Conservation (phyloP, 2,888 invertebrate genomes). For the Ernsta delagoae region DNA sequence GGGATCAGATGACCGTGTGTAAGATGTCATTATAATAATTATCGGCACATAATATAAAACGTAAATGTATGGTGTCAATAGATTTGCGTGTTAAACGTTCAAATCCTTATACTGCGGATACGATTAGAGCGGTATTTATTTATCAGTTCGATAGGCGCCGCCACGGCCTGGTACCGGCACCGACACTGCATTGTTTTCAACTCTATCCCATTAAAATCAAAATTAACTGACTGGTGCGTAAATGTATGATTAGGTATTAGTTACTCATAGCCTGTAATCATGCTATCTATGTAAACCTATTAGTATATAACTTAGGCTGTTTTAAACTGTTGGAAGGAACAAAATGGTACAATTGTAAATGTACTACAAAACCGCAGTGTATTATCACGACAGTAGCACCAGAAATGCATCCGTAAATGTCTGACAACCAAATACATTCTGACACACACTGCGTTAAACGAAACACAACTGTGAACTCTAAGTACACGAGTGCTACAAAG, state of each 20-base stretch:
- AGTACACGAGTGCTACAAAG: background rate
- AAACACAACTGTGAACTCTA: background rate
- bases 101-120: background rate
- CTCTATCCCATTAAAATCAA: background rate
- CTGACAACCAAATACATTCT: background rate
- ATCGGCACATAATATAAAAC: too few relatives aligned
- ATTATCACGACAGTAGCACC: too few relatives aligned
- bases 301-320: too few relatives aligned
- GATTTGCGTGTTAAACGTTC: background rate
- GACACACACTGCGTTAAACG: background rate
- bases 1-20: too few relatives aligned
- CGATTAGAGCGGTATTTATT: background rate
- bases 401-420: background rate
- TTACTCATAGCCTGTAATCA: background rate
- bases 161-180: constrained; percentile 1
- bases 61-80: background rate
- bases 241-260: background rate
- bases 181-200: background rate
- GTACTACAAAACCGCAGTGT: too few relatives aligned
- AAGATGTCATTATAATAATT: too few relatives aligned
- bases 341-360: too few relatives aligned
- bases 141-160: constrained; percentile 1
- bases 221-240: constrained; percentile 1
- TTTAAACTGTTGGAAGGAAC: too few relatives aligned
- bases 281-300: background rate